Conservation (phyloP, 2,888 invertebrate species). For the Thymelicus acteon region DNA sequence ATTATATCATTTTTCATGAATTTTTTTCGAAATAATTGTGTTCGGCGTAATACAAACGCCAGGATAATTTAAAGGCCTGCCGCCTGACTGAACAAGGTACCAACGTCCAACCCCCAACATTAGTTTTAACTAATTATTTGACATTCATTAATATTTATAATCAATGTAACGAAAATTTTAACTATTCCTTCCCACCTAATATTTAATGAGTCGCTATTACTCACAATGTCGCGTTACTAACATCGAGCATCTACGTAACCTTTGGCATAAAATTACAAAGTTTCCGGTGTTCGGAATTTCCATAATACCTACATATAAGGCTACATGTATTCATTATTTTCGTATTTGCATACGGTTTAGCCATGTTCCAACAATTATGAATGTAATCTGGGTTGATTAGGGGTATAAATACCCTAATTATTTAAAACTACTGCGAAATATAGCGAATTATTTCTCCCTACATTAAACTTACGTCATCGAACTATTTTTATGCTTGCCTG, state of each 20-base stretch:
- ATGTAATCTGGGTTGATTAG: constrained; percentile 43
- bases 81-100: no score
- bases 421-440: not conserved
- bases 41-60: no score
- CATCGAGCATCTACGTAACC: constrained; percentile 36
- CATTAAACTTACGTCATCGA: no score
- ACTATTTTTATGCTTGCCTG: no score
- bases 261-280: constrained; percentile 60
- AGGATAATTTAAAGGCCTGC: no score
- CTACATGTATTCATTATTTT: constrained; percentile 50
- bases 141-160: no score
- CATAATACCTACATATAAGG: constrained; percentile 64
- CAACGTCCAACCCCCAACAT: no score
- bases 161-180: no score
- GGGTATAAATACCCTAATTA: constrained; percentile 4
- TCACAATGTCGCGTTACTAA: constrained; percentile 48
- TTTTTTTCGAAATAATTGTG: no score
- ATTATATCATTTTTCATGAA: no score
- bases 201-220: not conserved
- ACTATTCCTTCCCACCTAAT: not conserved
- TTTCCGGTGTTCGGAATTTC: constrained; percentile 59
- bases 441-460: not conserved
- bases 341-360: constrained; percentile 55
- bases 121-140: no score
- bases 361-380: constrained; percentile 52